Evolutionary conservation across 2,797 vertebrate species (phyloP).

Genomic region (Caiman crocodilus): DNA sequence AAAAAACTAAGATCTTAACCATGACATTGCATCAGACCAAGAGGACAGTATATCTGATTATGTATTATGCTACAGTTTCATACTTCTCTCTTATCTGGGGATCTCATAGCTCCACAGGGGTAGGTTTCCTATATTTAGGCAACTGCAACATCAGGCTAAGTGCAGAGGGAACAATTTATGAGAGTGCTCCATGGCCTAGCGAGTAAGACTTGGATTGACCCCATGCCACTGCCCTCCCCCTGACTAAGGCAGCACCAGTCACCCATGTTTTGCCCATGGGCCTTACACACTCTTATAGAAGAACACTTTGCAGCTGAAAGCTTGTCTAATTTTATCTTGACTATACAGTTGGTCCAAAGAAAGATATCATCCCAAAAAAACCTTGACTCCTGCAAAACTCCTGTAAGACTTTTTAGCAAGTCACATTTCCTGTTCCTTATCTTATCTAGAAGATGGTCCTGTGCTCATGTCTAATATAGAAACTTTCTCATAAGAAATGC

Average conservation of each 20-base stretch:
- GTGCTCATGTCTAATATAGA: background rate
- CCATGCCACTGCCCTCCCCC: too few species aligned
- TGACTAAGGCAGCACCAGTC: too few species aligned
- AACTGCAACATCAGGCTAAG: background rate
- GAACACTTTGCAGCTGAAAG: too few species aligned
- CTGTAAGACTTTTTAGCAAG: background rate
- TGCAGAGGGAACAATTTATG: background rate
- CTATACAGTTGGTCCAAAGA: too few species aligned
- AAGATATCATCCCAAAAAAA: too few species aligned
- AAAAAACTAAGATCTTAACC: too few species aligned
- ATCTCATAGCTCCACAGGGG: background rate
- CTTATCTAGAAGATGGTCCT: background rate
- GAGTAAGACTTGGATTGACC: background rate
- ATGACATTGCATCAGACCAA: too few species aligned
- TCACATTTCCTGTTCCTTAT: background rate
- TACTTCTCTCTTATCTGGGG: background rate
- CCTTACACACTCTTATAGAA: too few species aligned
- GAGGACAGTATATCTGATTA: background rate
- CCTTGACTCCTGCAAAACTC: background rate
- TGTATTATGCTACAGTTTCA: background rate
- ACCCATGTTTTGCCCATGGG: too few species aligned
- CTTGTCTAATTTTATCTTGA: too few species aligned
- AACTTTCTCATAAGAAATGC: background rate
- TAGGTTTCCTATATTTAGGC: background rate
- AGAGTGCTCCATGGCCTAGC: background rate